Percentiles rank a stretch among this genome's conserved stretches.
These are phyloP conservation scores for Hydraecia micacea DNA, from an alignment of 2,888 invertebrate genomes.

Conservation along the genomic window DNA sequence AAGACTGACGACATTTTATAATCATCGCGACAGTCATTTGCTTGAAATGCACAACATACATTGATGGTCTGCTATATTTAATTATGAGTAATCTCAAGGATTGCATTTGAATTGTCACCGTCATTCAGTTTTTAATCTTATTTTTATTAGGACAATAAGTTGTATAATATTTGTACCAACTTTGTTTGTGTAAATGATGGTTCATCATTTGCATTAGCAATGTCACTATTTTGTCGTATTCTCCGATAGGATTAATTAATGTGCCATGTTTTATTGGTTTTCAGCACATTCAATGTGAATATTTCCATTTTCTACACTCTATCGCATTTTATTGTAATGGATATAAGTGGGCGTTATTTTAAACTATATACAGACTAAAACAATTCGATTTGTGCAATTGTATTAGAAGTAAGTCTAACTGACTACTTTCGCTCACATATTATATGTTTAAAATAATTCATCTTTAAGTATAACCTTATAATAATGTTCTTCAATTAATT, in stretches of 20 bases:
- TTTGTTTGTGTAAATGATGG: conserved; percentile 13
- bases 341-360: conserved; percentile 61
- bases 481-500: conserved; percentile 53
- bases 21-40: conserved; percentile 28
- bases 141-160: conserved; percentile 18
- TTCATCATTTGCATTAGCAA: conserved; percentile 12
- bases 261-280: conserved; percentile 85
- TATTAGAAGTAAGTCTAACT: conserved; percentile 20
- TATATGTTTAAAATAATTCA: conserved; percentile 46
- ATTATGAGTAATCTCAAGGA: conserved; percentile 38
- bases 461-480: conserved; percentile 44
- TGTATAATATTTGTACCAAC: conserved; percentile 21
- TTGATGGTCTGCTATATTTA: conserved; percentile 19
- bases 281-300: conserved; percentile 74
- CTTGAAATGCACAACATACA: conserved; percentile 28
- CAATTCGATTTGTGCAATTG: conserved; percentile 37
- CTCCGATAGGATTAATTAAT: conserved; percentile 24
- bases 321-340: conserved; percentile 76
- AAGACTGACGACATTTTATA: conserved; percentile 36
- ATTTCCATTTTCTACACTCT: conserved; percentile 89
- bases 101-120: conserved; percentile 35
- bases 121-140: conserved; percentile 31
- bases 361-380: conserved; percentile 39
- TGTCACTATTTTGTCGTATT: conserved; percentile 22
- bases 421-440: conserved; percentile 34